Percentiles rank a stretch among this genome's conserved stretches.
Conservation (phyloP, 53 echinoderm and acorn worm species). For the Arbacia lixula region DNA sequence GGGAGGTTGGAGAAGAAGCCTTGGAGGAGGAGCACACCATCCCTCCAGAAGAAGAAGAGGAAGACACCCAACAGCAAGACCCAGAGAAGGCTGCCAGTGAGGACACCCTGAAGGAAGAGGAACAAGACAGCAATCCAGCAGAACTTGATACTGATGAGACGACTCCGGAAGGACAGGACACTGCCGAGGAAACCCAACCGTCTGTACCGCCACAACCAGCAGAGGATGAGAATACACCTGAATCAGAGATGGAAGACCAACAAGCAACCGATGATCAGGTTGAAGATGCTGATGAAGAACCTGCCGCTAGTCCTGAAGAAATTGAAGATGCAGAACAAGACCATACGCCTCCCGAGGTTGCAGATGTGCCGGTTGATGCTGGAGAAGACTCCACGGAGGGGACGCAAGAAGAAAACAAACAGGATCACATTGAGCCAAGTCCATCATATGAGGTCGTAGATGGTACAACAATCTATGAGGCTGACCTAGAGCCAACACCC, state of each 20-base stretch:
- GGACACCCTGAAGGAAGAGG: no score
- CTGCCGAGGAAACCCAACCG: not conserved
- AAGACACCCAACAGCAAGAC: not conserved
- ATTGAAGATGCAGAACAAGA: not conserved
- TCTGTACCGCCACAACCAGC: no score
- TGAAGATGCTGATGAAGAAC: not conserved
- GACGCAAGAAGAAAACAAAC: not conserved
- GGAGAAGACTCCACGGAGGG: no score
- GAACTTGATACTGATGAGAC: not conserved
- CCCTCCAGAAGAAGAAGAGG: conserved; percentile 3
- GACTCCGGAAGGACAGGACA: not conserved
- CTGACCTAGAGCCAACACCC: conserved; percentile 52
- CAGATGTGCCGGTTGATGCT: no score
- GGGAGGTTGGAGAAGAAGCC: not conserved
- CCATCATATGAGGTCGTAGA: conserved; percentile 68
- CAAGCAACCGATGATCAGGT: no score
- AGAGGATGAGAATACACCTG: conserved; percentile 6
- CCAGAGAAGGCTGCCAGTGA: not conserved
- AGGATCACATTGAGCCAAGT: conserved; percentile 54
- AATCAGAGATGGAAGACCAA: not conserved
- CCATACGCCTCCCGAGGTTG: no score
- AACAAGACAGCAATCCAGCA: no score
- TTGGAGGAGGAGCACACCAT: not conserved
- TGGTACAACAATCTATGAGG: conserved; percentile 60
- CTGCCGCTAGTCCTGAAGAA: not conserved